These are phyloP conservation scores for Dreissena rostriformis DNA, from an alignment of 1,140 invertebrate genomes.

Conservation along the genomic window DNA sequence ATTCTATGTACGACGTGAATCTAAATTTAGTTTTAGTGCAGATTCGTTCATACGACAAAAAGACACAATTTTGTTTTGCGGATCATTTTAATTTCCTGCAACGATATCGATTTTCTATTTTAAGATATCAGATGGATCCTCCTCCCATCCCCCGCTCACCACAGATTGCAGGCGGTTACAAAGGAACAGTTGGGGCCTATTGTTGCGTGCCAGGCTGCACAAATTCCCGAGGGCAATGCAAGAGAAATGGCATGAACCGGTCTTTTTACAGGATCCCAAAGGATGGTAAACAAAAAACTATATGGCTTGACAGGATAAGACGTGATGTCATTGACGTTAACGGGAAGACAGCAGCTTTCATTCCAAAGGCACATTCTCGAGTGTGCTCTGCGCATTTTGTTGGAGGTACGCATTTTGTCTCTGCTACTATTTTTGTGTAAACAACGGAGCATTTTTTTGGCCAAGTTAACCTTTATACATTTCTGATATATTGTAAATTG, in stretches of 20 bases:
- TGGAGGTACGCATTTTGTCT: not conserved
- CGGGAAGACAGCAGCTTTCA: not conserved
- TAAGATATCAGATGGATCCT: no score
- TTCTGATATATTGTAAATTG: no score
- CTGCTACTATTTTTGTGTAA: no score
- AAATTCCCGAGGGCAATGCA: conserved; percentile 14
- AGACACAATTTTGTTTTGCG: no score
- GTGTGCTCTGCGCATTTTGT: conserved; percentile 16
- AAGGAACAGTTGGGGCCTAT: conserved; percentile 19
- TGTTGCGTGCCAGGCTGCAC: conserved; percentile 24
- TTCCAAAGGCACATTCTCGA: not conserved
- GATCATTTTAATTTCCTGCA: no score
- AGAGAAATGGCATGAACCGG: not conserved
- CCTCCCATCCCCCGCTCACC: not conserved
- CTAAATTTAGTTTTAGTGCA: no score
- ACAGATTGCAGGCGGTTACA: not conserved
- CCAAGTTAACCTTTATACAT: no score
- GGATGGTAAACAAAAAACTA: not conserved
- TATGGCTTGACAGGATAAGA: conserved; percentile 12
- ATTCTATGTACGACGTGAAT: no score
- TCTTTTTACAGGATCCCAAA: conserved; percentile 1
- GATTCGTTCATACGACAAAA: no score
- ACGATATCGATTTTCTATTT: no score
- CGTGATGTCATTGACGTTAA: conserved; percentile 21
- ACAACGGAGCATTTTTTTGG: no score